Percentiles rank a stretch among this genome's conserved stretches.
phyloP scores from a whole-genome alignment of 2,888 invertebrate genomes.

The Stegophylla sp. region DNA sequence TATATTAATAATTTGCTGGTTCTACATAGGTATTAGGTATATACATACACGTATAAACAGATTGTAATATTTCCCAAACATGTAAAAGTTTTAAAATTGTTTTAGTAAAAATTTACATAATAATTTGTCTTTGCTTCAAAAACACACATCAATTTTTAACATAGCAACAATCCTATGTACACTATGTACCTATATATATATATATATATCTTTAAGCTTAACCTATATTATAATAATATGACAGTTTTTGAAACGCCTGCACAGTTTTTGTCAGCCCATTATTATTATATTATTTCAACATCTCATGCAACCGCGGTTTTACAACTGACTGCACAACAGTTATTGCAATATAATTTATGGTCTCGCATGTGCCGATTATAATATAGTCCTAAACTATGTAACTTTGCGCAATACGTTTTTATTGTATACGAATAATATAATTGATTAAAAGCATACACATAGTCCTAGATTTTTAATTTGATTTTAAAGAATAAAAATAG shows the following conservation, averaged over 20 bases:
- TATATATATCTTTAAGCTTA: too few species aligned
- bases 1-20: too few species aligned
- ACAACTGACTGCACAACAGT: background rate
- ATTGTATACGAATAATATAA: background rate
- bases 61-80: too few species aligned
- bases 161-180: too few species aligned
- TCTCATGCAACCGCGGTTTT: background rate
- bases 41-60: too few species aligned
- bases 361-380: background rate
- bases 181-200: too few species aligned
- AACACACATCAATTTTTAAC: too few species aligned
- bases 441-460: background rate
- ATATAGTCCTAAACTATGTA: background rate
- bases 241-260: background rate
- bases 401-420: background rate
- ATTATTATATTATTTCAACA: slow-evolving; percentile 1
- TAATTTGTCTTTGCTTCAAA: too few species aligned
- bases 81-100: too few species aligned
- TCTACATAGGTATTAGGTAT: too few species aligned
- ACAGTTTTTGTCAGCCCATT: background rate
- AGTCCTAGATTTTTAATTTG: background rate
- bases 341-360: background rate
- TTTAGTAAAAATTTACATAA: too few species aligned
- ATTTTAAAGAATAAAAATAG: too few species aligned
- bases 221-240: background rate